Base-by-base conservation (phyloP, 2,797 vertebrate genomes). In the Phoxinus dragarum region DNA sequence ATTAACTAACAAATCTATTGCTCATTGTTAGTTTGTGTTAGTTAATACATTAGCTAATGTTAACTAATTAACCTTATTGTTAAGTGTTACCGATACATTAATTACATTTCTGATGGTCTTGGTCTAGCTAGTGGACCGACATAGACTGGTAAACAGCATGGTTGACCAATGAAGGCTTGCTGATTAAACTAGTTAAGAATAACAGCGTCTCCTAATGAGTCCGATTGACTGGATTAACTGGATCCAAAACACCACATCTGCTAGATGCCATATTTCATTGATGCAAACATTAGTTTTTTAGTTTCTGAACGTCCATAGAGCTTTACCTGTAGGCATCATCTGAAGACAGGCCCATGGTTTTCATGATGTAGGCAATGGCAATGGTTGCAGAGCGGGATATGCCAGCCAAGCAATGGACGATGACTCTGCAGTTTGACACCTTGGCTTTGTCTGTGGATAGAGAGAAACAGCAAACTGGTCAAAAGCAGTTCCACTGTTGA, bases 351-450 rank as follows among this genome's bases (percentile, higher is more conserved):
- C 97, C 96, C 98, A 99, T 99, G 91, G 97, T 98, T 96, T 99
- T 98, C 98, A 99, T 99, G 95, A 99, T 98, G 93, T 99, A 99
- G n/a, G 98, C 98, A 0, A 99, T 99, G 91, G 97, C 98, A 0
- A 99, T 98, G 90, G 98, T 99, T 87, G 98, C 98, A 0, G 98
- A 99, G 82, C 98, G 96, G 21, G 98, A 99, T 93, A 99, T 98
- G 90, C 98, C 98, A 1, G 98, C 98, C 92, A 99, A 93, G 92
- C 98, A 99, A 94, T 99, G 98, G 84, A 99, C 98, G 23, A 99
- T 98, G 93, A 99, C 98, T 94, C 98, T 97, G 94, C 97, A 98
- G 95, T 98, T 98, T 91, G 97, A 98, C 91, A 98, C 95, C 95
- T 97, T 98, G 88, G 97, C 97, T 95, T 98, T 98, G 93, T 99